Evolutionary conservation across 2,888 invertebrate species (phyloP).

Genomic region (Philopedon plagiatum): DNA sequence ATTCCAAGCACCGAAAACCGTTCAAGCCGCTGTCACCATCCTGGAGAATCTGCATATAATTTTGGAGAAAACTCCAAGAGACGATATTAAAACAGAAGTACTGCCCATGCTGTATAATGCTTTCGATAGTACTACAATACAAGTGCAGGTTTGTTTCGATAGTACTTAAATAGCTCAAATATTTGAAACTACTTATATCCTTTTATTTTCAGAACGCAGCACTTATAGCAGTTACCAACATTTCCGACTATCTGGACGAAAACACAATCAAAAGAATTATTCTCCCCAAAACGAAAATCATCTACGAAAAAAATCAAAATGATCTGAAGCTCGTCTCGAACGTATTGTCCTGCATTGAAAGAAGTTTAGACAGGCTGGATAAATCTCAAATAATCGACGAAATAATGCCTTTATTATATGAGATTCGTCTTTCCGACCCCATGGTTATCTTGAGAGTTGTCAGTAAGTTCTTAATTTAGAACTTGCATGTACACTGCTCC

Average conservation of each 20-base stretch:
- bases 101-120: conserved; percentile 89
- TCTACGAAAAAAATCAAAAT: conserved; percentile 84
- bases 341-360: conserved; percentile 84
- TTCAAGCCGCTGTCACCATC: conserved; percentile 89
- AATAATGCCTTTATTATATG: conserved; percentile 89
- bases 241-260: conserved; percentile 88
- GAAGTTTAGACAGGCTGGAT: conserved; percentile 87
- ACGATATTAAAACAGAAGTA: conserved; percentile 85
- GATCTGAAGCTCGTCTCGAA: conserved; percentile 87
- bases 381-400: conserved; percentile 91
- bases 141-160: conserved; percentile 92
- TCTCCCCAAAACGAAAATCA: conserved; percentile 84
- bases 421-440: conserved; percentile 89
- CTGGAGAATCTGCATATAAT: conserved; percentile 92
- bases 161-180: too few relatives aligned
- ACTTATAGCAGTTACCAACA: conserved; percentile 87
- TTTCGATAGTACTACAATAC: conserved; percentile 89
- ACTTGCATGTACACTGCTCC: too few relatives aligned
- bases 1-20: conserved; percentile 83
- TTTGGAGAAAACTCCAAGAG: conserved; percentile 86
- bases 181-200: too few relatives aligned
- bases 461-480: conserved; percentile 79
- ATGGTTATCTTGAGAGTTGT: conserved; percentile 92
- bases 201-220: conserved; percentile 89
- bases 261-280: conserved; percentile 84